Evolutionary conservation across 2,797 vertebrate genomes (phyloP).

Genomic region (Manis pentadactyla): DNA sequence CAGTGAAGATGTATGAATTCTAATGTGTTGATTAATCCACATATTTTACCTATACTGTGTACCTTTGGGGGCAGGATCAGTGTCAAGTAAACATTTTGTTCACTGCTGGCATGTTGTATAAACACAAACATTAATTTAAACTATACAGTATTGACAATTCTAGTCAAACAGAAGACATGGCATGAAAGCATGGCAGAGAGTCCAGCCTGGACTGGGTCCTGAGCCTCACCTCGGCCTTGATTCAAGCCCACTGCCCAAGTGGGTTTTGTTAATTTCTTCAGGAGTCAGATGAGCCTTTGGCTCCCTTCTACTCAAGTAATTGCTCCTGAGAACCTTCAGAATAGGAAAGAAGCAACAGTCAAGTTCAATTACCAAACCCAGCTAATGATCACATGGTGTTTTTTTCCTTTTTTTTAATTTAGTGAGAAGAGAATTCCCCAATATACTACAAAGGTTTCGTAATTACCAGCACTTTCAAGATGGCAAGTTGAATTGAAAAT

Average conservation of each 20-base stretch:
- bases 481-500: not conserved
- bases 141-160: not conserved
- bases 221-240: not conserved
- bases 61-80: not conserved
- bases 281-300: not conserved
- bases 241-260: not conserved
- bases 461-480: slow-evolving; percentile 28
- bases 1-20: not conserved
- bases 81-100: not conserved
- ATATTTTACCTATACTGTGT: not conserved
- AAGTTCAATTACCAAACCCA: not conserved
- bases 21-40: not conserved
- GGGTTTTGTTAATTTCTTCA: not conserved
- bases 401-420: slow-evolving; percentile 9
- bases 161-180: not conserved
- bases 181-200: not conserved
- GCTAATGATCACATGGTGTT: not conserved
- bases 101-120: not conserved
- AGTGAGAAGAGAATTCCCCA: not conserved
- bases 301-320: not conserved
- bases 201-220: not conserved
- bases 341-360: not conserved
- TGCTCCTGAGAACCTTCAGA: not conserved
- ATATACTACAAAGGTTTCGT: not conserved
- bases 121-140: not conserved